Conservation (phyloP, 2,113 vertebrate species). For the Corythornis vintsioides region DNA sequence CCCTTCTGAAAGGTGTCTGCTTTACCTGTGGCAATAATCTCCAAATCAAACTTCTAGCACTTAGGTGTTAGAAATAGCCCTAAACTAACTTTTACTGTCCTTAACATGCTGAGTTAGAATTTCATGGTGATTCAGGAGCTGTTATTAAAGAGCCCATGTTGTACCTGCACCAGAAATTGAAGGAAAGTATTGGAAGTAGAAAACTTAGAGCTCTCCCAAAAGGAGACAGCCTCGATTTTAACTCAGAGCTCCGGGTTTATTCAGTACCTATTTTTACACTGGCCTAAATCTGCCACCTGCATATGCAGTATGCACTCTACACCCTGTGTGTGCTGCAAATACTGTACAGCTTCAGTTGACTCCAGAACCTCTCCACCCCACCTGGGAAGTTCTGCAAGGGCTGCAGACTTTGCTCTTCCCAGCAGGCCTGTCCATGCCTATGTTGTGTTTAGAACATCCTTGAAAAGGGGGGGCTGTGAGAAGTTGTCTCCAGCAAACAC, state of each 20-base stretch:
- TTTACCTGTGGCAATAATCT: background rate
- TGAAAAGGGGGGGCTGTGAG: accelerated
- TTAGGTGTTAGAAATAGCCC: background rate
- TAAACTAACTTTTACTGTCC: background rate
- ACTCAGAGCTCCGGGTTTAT: background rate
- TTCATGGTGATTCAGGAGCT: background rate
- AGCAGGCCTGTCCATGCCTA: background rate
- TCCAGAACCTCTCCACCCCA: background rate
- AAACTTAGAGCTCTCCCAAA: background rate
- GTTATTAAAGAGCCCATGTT: background rate
- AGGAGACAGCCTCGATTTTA: background rate
- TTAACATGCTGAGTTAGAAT: background rate
- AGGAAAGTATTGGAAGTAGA: background rate
- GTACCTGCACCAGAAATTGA: background rate
- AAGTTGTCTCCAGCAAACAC: background rate
- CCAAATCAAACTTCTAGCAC: background rate
- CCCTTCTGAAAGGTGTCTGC: background rate
- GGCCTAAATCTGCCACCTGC: background rate
- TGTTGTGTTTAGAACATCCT: accelerated
- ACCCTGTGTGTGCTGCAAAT: background rate
- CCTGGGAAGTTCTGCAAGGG: background rate
- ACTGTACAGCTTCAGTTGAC: background rate
- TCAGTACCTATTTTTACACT: background rate
- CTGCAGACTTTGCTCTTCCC: background rate
- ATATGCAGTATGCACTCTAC: background rate